Evolutionary conservation across 2,113 vertebrate genomes (phyloP).

Genomic region (Heliornis fulica): DNA sequence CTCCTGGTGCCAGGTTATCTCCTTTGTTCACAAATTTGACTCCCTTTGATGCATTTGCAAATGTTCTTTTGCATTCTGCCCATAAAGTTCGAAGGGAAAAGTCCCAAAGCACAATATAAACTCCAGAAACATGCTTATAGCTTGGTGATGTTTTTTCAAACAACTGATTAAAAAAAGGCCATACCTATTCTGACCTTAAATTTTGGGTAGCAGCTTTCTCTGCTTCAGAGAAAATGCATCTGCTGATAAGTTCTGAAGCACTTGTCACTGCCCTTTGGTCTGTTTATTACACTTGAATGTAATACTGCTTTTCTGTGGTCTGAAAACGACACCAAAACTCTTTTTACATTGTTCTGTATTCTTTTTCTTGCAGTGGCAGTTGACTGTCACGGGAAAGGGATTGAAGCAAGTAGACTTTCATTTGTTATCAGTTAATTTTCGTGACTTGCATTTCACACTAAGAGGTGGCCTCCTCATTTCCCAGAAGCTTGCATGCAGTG

Average conservation of each 20-base stretch:
- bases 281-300: not conserved
- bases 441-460: not conserved
- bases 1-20: not conserved
- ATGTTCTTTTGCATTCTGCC: not conserved
- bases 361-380: not conserved
- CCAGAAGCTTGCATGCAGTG: not conserved
- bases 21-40: not conserved
- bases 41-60: not conserved
- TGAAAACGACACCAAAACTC: not conserved
- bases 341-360: not conserved
- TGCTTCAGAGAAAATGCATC: not conserved
- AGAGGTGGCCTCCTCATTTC: not conserved
- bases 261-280: not conserved
- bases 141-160: not conserved
- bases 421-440: not conserved
- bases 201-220: not conserved
- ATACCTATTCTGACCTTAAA: not conserved
- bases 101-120: not conserved
- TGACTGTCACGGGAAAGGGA: not conserved
- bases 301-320: not conserved
- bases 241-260: not conserved
- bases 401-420: not conserved
- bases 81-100: not conserved
- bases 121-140: not conserved
- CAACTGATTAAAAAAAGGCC: not conserved